Evolutionary conservation across 2,797 vertebrate genomes (phyloP).

Genomic region (Carapus acus): DNA sequence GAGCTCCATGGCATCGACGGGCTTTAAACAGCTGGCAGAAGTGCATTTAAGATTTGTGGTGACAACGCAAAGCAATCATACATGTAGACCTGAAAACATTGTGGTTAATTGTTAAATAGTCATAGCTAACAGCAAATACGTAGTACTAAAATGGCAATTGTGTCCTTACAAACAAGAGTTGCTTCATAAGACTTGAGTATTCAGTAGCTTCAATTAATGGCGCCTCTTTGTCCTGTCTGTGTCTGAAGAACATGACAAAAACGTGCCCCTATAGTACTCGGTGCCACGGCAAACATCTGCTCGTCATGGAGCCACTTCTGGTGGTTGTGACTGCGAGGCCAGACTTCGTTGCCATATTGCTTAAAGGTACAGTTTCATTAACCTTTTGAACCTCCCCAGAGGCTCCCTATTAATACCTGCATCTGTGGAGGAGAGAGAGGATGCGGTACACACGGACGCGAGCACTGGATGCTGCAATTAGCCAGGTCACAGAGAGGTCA

Average conservation of each 20-base stretch:
- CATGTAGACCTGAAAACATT: too few relatives aligned
- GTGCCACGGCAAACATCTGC: conserved; percentile 58
- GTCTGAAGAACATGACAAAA: background rate
- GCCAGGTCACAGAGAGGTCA: conserved; percentile 52
- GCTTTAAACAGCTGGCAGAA: background rate
- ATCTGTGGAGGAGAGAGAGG: conserved; percentile 54
- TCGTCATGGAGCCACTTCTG: conserved; percentile 46
- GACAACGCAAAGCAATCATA: too few relatives aligned
- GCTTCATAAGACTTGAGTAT: conserved; percentile 26
- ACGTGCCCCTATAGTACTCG: conserved; percentile 22
- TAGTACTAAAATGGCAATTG: conserved; percentile 18
- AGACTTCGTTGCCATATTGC: conserved; percentile 64
- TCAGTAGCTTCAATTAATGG: background rate
- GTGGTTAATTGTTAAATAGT: too few relatives aligned
- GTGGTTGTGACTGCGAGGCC: conserved; percentile 41
- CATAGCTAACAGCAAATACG: too few relatives aligned
- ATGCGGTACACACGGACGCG: conserved; percentile 39
- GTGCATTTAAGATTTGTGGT: too few relatives aligned
- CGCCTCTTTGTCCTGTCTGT: background rate
- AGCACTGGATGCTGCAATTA: conserved; percentile 24
- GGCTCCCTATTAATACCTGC: conserved; percentile 63
- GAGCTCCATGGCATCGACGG: conserved; percentile 6
- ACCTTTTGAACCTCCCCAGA: conserved; percentile 52
- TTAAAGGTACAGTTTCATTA: conserved; percentile 65
- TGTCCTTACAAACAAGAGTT: conserved; percentile 30